These are phyloP conservation scores for Columba livia DNA, from an alignment of 2,113 vertebrate genomes.

Conservation along the genomic window DNA sequence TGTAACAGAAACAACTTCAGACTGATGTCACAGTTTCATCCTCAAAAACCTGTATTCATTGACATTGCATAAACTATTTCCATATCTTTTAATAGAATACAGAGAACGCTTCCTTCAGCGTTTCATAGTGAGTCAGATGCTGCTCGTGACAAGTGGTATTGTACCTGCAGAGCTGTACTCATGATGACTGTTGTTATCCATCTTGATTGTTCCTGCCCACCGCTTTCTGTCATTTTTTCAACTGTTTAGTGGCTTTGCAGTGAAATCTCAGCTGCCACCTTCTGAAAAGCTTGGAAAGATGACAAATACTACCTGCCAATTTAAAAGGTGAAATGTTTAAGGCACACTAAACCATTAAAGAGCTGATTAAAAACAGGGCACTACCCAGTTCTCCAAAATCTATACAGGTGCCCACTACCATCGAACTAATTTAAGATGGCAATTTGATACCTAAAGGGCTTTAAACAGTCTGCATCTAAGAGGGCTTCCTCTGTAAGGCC, in stretches of 20 bases:
- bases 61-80: background rate
- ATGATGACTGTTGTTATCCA: slow-evolving; percentile 89
- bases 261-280: background rate
- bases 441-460: background rate
- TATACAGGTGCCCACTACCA: background rate
- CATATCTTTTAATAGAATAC: background rate
- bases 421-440: background rate
- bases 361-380: background rate
- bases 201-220: slow-evolving; percentile 40
- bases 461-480: background rate
- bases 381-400: background rate
- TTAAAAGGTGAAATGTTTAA: background rate
- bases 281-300: background rate
- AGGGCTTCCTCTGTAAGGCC: background rate
- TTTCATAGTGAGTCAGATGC: background rate
- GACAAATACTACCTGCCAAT: background rate
- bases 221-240: slow-evolving; percentile 56
- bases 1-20: background rate
- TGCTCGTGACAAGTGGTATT: background rate
- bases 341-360: background rate
- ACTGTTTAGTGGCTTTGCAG: background rate
- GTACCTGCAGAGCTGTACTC: slow-evolving; percentile 85
- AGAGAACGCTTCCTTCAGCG: background rate
- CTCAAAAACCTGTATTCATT: background rate
- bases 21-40: background rate